Conservation (phyloP, 2,113 vertebrate species). For the Bombycilla garrulus region DNA sequence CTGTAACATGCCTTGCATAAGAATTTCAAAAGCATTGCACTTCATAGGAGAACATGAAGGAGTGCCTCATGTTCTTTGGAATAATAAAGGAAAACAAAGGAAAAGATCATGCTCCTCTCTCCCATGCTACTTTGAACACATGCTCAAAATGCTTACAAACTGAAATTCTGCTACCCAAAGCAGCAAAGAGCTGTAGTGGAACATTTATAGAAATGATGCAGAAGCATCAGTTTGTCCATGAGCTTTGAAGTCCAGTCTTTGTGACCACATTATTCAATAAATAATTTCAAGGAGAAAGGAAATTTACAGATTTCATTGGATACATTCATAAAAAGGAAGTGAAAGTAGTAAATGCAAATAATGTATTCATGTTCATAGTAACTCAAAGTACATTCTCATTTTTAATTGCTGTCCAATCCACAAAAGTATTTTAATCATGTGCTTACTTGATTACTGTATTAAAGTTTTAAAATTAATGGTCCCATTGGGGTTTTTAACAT, state of each 20-base stretch:
- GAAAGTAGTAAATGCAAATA: not conserved
- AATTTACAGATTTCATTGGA: not conserved
- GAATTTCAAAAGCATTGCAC: conserved; percentile 23
- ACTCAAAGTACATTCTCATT: not conserved
- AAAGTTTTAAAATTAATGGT: conserved; percentile 26
- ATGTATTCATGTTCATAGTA: not conserved
- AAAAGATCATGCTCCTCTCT: not conserved
- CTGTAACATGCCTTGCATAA: not conserved
- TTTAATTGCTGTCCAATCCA: conserved; percentile 22
- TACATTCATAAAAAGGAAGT: not conserved
- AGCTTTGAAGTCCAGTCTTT: not conserved
- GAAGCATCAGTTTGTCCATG: not conserved
- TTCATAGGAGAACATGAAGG: conserved; percentile 6
- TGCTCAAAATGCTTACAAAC: conserved; percentile 6
- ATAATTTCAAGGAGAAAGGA: not conserved
- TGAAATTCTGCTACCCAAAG: not conserved
- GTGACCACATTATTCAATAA: not conserved
- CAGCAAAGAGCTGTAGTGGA: not conserved
- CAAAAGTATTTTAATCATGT: conserved; percentile 16
- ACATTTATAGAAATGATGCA: not conserved
- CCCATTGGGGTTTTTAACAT: not conserved
- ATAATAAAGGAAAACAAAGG: conserved; percentile 9
- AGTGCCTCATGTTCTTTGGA: conserved; percentile 4
- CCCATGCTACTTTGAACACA: conserved; percentile 3
- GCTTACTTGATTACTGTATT: conserved; percentile 22